These are phyloP conservation scores for Sorex araneus DNA, from an alignment of 2,113 vertebrate genomes.

Conservation along the genomic window DNA sequence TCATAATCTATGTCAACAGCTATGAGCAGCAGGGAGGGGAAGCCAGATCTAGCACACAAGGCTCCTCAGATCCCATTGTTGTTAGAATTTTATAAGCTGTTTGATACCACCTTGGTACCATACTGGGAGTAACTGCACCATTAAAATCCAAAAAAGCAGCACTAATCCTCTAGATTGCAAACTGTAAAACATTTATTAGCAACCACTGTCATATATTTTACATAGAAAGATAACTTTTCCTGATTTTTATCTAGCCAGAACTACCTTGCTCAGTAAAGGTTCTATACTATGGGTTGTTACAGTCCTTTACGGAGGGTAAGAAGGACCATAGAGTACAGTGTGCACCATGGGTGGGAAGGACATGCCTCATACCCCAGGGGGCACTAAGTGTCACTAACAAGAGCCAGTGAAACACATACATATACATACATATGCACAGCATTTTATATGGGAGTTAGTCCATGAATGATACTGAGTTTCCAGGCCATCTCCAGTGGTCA, in stretches of 20 bases:
- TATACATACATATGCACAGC: background rate
- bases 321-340: conserved; percentile 34
- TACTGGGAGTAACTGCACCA: background rate
- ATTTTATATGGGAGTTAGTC: background rate
- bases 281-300: conserved; percentile 12
- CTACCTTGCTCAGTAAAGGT: conserved; percentile 10
- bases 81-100: background rate
- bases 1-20: background rate
- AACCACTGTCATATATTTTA: background rate
- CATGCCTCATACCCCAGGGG: background rate
- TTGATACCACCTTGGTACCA: background rate
- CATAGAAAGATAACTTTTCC: conserved; percentile 2
- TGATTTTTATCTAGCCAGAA: conserved; percentile 37
- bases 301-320: conserved; percentile 55
- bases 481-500: background rate
- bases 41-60: no score
- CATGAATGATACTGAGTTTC: conserved; percentile 11
- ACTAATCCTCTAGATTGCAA: background rate
- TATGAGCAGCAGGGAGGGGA: background rate
- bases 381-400: background rate
- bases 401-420: background rate
- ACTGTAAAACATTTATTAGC: conserved; percentile 16
- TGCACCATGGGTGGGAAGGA: background rate
- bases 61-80: background rate
- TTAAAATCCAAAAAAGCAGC: background rate